phyloP scores from a whole-genome alignment of 2,113 vertebrate species.

The Myodes glareolus region DNA sequence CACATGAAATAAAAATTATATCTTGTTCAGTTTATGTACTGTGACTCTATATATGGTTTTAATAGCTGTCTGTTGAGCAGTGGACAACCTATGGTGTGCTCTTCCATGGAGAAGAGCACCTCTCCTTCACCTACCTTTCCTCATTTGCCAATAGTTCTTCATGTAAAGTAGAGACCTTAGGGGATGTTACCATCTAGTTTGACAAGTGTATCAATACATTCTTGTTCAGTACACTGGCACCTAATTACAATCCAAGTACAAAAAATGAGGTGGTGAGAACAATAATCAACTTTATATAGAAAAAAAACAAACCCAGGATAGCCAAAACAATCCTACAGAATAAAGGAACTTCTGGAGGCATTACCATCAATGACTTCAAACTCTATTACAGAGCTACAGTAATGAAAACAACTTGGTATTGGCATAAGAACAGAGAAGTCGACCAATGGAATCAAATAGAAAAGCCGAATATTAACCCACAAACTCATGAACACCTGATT shows the following conservation, averaged over 20 bases:
- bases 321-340: too few relatives aligned
- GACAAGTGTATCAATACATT: background rate
- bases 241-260: background rate
- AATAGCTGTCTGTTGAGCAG: background rate
- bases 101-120: background rate
- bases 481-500: too few relatives aligned
- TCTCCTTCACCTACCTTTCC: accelerated
- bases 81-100: background rate
- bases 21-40: background rate
- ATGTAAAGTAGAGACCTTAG: background rate
- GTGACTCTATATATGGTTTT: background rate
- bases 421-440: too few relatives aligned
- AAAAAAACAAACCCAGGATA: too few relatives aligned
- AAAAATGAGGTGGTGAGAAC: background rate
- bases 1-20: background rate
- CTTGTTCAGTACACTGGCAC: background rate
- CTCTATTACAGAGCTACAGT: too few relatives aligned
- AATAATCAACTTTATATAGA: too few relatives aligned
- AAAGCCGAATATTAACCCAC: too few relatives aligned
- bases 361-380: too few relatives aligned
- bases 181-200: background rate
- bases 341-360: too few relatives aligned
- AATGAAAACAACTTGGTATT: too few relatives aligned
- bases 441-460: too few relatives aligned
- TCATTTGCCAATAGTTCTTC: background rate